These are phyloP conservation scores for Toxostoma redivivum DNA, from an alignment of 2,113 vertebrate genomes.

Conservation along the genomic window DNA sequence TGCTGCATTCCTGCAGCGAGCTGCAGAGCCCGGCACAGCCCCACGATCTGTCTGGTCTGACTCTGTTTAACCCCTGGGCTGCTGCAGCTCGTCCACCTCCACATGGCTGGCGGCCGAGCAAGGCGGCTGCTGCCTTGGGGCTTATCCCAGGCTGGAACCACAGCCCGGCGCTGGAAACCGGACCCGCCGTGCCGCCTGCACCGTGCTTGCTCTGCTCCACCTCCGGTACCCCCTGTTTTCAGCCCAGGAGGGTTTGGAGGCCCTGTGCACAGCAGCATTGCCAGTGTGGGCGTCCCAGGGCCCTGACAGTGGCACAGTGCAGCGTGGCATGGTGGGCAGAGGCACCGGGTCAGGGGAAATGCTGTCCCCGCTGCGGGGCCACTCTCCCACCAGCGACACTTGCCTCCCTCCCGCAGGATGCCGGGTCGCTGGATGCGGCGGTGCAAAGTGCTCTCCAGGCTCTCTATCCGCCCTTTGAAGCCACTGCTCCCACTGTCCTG, in stretches of 20 bases:
- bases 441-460: slow-evolving; percentile 86
- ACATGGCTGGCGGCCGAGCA: accelerated
- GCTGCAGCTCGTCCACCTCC: background rate
- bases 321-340: background rate
- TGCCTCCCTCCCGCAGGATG: slow-evolving; percentile 69
- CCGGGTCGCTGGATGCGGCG: slow-evolving; percentile 82
- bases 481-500: slow-evolving; percentile 86
- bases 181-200: accelerated
- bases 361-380: accelerated
- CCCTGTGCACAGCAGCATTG: accelerated
- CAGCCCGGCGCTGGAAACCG: accelerated
- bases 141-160: background rate
- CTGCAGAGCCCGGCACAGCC: background rate
- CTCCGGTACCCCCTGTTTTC: accelerated
- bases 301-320: accelerated
- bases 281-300: accelerated
- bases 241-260: background rate
- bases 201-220: background rate
- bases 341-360: accelerated
- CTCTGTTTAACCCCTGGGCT: background rate
- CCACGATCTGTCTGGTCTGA: background rate
- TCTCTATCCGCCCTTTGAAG: slow-evolving; percentile 90
- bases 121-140: accelerated
- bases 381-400: background rate
- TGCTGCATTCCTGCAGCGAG: background rate